Conservation (phyloP, 2,113 vertebrate genomes). For the Sander vitreus region DNA sequence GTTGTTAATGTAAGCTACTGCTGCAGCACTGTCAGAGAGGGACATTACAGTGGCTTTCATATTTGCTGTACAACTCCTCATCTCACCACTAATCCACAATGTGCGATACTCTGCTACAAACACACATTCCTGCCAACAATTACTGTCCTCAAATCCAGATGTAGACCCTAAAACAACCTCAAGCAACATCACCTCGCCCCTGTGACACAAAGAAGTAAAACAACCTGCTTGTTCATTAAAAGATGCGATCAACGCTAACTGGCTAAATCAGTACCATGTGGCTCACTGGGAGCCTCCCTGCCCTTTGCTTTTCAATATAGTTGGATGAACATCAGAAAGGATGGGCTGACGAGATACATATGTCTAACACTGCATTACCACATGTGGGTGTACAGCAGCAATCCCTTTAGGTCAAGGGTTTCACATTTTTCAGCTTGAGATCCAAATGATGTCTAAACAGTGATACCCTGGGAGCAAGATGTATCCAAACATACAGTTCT, state of each 20-base stretch:
- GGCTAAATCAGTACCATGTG: constrained; percentile 75
- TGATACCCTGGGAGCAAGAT: constrained; percentile 17
- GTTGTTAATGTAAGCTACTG: neutral
- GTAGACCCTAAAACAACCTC: constrained; percentile 44
- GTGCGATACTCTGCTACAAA: neutral
- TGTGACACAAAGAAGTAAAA: constrained; percentile 37
- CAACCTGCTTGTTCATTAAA: constrained; percentile 67
- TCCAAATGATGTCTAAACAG: constrained; percentile 46
- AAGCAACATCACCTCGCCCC: constrained; percentile 23
- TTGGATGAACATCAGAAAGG: constrained; percentile 70
- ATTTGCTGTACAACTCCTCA: neutral
- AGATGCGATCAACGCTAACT: constrained; percentile 54
- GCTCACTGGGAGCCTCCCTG: constrained; percentile 41
- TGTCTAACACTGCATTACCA: constrained; percentile 62
- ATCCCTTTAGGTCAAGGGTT: constrained; percentile 42
- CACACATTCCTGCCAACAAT: constrained; percentile 40
- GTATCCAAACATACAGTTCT: neutral
- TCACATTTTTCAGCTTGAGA: constrained; percentile 42
- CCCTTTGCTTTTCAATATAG: constrained; percentile 73
- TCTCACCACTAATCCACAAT: neutral
- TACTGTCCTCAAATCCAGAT: constrained; percentile 51
- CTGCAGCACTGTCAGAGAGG: neutral
- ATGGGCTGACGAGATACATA: constrained; percentile 72
- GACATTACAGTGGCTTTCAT: neutral
- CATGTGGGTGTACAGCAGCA: constrained; percentile 56